phyloP scores from a whole-genome alignment of 1,140 invertebrate genomes.

The Dendrolimus kikuchii region DNA sequence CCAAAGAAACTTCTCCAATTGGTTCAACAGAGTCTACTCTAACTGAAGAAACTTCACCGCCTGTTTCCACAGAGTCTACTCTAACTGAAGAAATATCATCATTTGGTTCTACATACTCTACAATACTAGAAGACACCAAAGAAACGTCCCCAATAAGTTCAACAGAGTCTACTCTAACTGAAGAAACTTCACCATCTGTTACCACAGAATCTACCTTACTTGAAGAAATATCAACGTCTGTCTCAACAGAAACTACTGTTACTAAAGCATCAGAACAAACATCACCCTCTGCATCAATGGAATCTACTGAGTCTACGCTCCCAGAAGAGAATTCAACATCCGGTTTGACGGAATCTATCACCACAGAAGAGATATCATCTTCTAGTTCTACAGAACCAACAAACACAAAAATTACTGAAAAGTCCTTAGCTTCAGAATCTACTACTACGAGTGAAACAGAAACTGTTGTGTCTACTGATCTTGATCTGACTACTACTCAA shows the following conservation, averaged over 20 bases:
- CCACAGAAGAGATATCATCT: slow-evolving; percentile 1
- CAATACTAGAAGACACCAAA: slow-evolving; percentile 11
- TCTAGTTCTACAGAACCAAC: too few species aligned
- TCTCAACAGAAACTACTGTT: slow-evolving; percentile 11
- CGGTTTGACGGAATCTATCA: not conserved
- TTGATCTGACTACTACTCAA: slow-evolving; percentile 3
- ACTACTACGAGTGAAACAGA: not conserved
- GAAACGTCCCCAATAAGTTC: slow-evolving; percentile 3
- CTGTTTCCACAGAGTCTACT: not conserved
- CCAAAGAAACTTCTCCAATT: not conserved
- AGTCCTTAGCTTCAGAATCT: not conserved
- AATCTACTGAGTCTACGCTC: not conserved
- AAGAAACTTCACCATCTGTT: slow-evolving; percentile 8
- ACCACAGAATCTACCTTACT: slow-evolving; percentile 12
- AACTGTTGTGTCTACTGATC: not conserved
- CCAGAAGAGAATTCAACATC: not conserved
- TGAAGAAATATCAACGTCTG: slow-evolving; percentile 2
- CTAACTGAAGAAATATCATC: slow-evolving; percentile 1
- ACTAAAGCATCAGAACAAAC: slow-evolving; percentile 2
- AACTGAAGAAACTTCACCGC: slow-evolving; percentile 1
- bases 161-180: slow-evolving; percentile 7
- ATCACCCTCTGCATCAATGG: slow-evolving; percentile 2
- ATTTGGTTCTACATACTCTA: slow-evolving; percentile 3
- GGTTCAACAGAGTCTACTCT: not conserved
- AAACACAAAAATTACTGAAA: too few species aligned